These are phyloP conservation scores for Turdus rufiventris DNA, from an alignment of 2,113 vertebrate genomes.

Conservation along the genomic window DNA sequence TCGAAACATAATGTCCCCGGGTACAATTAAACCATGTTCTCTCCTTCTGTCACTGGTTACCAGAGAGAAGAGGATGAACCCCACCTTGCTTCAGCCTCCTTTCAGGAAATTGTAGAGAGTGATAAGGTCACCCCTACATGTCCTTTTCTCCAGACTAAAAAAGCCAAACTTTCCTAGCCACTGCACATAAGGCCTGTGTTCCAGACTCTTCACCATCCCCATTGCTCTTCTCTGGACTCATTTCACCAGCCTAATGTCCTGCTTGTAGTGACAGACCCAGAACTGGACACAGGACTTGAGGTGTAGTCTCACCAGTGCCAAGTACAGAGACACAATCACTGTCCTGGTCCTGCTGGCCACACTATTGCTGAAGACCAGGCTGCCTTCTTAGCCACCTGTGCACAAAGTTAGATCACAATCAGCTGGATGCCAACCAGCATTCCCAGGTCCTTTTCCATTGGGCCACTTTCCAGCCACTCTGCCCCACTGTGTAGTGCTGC, in stretches of 20 bases:
- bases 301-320: too few species aligned
- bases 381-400: background rate
- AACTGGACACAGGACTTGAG: fast-evolving
- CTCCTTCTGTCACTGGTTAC: background rate
- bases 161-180: background rate
- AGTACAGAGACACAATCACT: background rate
- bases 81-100: background rate
- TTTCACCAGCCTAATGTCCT: background rate
- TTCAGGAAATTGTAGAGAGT: background rate
- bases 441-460: background rate
- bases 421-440: background rate
- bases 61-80: background rate
- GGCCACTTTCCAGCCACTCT: background rate
- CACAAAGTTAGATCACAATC: background rate
- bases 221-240: background rate
- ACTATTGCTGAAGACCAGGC: background rate
- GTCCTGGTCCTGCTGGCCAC: background rate
- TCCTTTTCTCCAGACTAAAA: background rate
- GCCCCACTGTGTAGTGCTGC: fast-evolving
- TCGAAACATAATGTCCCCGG: too few species aligned
- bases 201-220: background rate
- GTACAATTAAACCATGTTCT: background rate
- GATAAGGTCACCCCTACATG: background rate
- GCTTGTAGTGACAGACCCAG: background rate
- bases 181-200: background rate